Conservation (phyloP, 2,888 invertebrate genomes). For the Mythimna lalbum region DNA sequence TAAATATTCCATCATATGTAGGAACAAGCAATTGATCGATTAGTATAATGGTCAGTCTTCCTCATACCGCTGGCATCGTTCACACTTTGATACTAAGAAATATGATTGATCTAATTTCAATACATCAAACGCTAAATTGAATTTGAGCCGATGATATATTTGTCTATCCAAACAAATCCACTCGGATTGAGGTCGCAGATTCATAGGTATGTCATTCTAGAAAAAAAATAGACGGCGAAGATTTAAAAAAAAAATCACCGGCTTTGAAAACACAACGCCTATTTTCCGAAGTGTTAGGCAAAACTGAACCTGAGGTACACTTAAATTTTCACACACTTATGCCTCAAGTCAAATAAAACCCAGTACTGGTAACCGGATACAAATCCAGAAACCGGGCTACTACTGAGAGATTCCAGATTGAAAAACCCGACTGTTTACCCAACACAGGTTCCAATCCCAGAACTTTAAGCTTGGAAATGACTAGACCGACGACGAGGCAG, state of each 20-base stretch:
- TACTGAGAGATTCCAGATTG: too few species aligned
- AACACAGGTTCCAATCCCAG: too few species aligned
- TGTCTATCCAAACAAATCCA: constrained; percentile 46
- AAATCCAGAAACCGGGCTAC: too few species aligned
- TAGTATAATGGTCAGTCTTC: constrained; percentile 11
- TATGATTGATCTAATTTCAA: constrained; percentile 50
- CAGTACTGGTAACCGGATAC: too few species aligned
- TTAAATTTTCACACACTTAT: too few species aligned
- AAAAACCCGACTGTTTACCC: too few species aligned
- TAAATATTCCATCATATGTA: constrained; percentile 19
- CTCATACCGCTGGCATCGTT: constrained; percentile 47
- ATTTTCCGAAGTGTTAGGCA: not conserved
- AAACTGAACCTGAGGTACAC: not conserved
- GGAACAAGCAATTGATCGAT: constrained; percentile 21
- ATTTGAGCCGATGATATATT: constrained; percentile 44
- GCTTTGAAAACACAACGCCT: not conserved
- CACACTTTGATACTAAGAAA: constrained; percentile 41
- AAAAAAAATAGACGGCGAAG: not conserved
- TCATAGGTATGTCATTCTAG: constrained; percentile 18
- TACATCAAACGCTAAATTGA: constrained; percentile 47
- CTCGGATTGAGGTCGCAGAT: constrained; percentile 37
- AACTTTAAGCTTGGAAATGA: too few species aligned
- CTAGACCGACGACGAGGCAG: too few species aligned
- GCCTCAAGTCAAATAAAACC: too few species aligned
- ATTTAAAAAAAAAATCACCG: too few species aligned